Evolutionary conservation across 2,797 vertebrate species (phyloP).

Genomic region (Phrynocephalus forsythii): DNA sequence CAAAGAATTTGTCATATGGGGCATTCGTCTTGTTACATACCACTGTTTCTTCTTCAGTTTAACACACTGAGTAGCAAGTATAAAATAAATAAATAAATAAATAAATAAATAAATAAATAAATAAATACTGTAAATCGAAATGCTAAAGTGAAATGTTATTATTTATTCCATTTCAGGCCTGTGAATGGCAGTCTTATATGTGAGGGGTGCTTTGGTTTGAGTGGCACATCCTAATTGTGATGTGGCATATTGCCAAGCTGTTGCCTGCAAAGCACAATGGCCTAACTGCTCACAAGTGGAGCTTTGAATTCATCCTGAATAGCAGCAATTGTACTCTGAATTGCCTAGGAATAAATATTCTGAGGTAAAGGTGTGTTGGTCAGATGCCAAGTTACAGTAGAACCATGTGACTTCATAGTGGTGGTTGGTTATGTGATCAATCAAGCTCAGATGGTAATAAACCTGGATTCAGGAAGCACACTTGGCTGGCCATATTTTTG

Average conservation of each 20-base stretch:
- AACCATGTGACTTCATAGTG: background rate
- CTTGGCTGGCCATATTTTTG: background rate
- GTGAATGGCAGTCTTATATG: background rate
- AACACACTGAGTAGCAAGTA: too few species aligned
- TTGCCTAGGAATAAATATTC: background rate
- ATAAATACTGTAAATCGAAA: too few species aligned
- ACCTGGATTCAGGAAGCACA: background rate
- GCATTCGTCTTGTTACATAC: too few species aligned
- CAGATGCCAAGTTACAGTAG: rapidly evolving
- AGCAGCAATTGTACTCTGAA: background rate
- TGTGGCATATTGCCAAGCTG: slow-evolving; percentile 11
- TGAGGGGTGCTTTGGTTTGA: background rate
- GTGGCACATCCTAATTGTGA: background rate
- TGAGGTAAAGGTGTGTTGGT: background rate
- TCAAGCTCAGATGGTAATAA: background rate
- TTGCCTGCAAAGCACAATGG: background rate
- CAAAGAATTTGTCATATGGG: too few species aligned
- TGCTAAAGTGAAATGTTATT: too few species aligned
- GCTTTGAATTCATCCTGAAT: background rate
- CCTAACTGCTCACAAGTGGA: background rate
- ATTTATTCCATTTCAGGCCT: background rate
- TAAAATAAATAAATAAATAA: too few species aligned
- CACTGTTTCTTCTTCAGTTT: too few species aligned
- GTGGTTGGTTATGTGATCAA: slow-evolving; percentile 7
- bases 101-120: too few species aligned